Percentiles rank a stretch among this genome's conserved stretches.
Conservation (phyloP, 2,797 vertebrate genomes). For the Melanotaenia parkinsoni region DNA sequence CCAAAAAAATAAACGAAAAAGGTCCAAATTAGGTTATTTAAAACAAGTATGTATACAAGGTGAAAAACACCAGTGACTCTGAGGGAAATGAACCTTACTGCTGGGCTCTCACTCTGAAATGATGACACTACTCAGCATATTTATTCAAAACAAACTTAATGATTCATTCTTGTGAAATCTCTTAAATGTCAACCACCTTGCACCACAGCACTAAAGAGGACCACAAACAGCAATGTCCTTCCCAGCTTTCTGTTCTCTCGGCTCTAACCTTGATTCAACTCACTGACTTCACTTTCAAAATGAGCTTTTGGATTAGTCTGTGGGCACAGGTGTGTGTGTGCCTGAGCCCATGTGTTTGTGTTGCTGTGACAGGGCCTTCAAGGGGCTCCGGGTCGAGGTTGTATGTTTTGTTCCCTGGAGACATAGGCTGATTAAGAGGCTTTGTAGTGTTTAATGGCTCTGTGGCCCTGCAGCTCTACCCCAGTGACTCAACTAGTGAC, state of each 20-base stretch:
- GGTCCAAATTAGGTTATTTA: background rate
- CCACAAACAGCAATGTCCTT: slow-evolving; percentile 22
- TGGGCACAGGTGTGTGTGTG: background rate
- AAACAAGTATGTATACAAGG: background rate
- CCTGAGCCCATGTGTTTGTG: slow-evolving; percentile 13
- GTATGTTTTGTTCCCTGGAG: slow-evolving; percentile 52
- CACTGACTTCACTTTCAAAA: slow-evolving; percentile 36
- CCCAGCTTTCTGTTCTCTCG: slow-evolving; percentile 12
- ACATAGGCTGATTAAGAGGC: slow-evolving; percentile 68
- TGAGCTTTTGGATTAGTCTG: slow-evolving; percentile 13
- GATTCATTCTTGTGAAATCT: slow-evolving; percentile 38
- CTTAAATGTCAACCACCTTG: slow-evolving; percentile 34
- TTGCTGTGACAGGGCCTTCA: slow-evolving; percentile 14
- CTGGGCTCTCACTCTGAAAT: slow-evolving; percentile 5
- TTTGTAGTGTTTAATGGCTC: slow-evolving; percentile 68
- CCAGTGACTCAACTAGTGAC: slow-evolving; percentile 28
- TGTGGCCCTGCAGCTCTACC: slow-evolving; percentile 31
- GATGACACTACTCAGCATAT: slow-evolving; percentile 10
- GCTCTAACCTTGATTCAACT: slow-evolving; percentile 35
- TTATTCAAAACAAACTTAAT: slow-evolving; percentile 35
- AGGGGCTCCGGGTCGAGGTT: slow-evolving; percentile 53
- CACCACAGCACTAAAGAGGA: slow-evolving; percentile 11
- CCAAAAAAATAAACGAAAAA: background rate
- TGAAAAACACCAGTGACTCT: background rate
- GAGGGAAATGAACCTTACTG: background rate